Percentiles rank a stretch among this genome's conserved stretches.
These are phyloP conservation scores for Miniopterus natalensis DNA, from an alignment of 2,113 vertebrate species.

Conservation along the genomic window DNA sequence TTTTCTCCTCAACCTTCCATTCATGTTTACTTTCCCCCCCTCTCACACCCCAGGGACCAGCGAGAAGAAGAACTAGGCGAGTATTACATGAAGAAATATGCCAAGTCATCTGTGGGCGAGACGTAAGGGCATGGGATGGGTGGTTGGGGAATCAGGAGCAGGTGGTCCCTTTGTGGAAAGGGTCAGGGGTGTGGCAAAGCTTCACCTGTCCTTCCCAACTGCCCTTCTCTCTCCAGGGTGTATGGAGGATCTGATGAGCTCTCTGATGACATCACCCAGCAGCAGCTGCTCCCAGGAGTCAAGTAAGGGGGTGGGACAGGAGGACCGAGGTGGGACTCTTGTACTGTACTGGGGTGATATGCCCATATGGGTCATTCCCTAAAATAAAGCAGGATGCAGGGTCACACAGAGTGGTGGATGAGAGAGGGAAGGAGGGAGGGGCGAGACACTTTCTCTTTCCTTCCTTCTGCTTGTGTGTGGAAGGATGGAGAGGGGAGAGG, in stretches of 20 bases:
- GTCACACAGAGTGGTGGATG: too few relatives aligned
- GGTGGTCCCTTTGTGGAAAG: fast-evolving
- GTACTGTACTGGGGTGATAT: not conserved
- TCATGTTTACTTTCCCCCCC: not conserved
- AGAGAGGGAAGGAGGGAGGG: not conserved
- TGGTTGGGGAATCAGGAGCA: fast-evolving
- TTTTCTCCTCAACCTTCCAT: not conserved
- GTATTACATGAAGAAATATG: slow-evolving; percentile 98
- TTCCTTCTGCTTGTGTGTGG: not conserved
- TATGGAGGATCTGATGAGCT: slow-evolving; percentile 95
- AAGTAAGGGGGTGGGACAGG: slow-evolving; percentile 89
- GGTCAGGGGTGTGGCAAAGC: too few relatives aligned
- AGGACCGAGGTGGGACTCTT: not conserved
- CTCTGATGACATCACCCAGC: slow-evolving; percentile 97
- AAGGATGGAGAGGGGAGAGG: not conserved
- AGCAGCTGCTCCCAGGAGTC: slow-evolving; percentile 96
- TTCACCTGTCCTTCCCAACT: not conserved
- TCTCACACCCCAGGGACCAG: slow-evolving; percentile 89
- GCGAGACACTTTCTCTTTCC: not conserved
- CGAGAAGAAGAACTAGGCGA: slow-evolving; percentile 96
- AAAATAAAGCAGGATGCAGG: not conserved
- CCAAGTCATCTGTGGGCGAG: slow-evolving; percentile 94
- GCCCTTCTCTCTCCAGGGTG: slow-evolving; percentile 84
- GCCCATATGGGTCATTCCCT: not conserved
- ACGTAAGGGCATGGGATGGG: slow-evolving; percentile 88